Conservation (phyloP, 2,888 invertebrate species). For the Meliscaeva auricollis region DNA sequence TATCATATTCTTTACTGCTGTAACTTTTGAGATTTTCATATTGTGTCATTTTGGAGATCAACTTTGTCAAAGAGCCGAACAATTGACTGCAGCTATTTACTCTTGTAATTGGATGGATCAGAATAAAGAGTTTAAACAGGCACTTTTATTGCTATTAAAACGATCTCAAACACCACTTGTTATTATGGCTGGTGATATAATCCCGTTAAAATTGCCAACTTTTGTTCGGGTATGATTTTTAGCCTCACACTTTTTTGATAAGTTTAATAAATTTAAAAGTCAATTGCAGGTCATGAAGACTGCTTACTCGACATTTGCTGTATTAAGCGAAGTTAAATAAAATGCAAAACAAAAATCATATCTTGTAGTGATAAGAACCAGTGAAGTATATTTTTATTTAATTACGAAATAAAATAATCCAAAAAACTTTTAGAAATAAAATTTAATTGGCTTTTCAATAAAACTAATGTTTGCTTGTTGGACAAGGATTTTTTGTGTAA, state of each 20-base stretch:
- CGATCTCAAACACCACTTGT: conserved; percentile 85
- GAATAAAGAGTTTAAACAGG: conserved; percentile 82
- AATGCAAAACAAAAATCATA: background rate
- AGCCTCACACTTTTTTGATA: too few species aligned
- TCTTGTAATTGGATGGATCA: conserved; percentile 86
- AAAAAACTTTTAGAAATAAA: too few species aligned
- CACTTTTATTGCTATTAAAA: conserved; percentile 84
- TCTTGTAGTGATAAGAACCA: background rate
- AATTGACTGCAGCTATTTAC: conserved; percentile 84
- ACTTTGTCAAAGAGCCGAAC: conserved; percentile 84
- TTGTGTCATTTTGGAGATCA: conserved; percentile 86
- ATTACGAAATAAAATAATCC: too few species aligned
- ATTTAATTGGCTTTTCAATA: too few species aligned
- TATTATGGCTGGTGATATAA: conserved; percentile 85
- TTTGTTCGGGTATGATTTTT: conserved; percentile 84
- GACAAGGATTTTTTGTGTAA: too few species aligned
- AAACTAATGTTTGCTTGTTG: too few species aligned
- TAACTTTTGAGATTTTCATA: conserved; percentile 85
- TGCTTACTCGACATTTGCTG: conserved; percentile 80
- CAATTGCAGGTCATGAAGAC: conserved; percentile 79
- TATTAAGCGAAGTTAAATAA: conserved; percentile 77
- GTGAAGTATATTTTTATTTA: background rate
- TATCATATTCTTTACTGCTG: conserved; percentile 81
- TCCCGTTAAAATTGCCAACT: conserved; percentile 85
- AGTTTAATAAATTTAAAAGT: background rate